Evolutionary conservation across 2,113 vertebrate genomes (phyloP).

Genomic region (Myodes glareolus): DNA sequence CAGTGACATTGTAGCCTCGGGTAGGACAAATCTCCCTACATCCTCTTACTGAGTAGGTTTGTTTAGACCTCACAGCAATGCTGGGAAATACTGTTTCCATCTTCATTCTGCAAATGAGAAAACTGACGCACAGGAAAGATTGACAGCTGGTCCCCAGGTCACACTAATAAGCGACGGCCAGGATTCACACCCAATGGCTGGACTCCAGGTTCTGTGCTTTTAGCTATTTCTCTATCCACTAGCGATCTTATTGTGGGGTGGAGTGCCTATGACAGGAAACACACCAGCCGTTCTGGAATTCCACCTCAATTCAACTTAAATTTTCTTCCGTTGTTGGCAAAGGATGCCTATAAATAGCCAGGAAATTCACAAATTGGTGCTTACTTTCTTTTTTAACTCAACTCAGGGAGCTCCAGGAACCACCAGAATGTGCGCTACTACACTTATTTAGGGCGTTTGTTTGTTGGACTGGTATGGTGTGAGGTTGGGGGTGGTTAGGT

Average conservation of each 20-base stretch:
- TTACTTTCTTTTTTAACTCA: not conserved
- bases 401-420: not conserved
- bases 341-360: not conserved
- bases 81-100: not conserved
- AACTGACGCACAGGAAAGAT: not conserved
- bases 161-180: not conserved
- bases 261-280: not conserved
- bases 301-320: not conserved
- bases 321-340: not conserved
- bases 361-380: not conserved
- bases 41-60: not conserved
- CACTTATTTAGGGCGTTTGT: not conserved
- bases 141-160: not conserved
- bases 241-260: not conserved
- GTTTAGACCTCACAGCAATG: not conserved
- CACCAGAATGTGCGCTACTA: not conserved
- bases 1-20: not conserved
- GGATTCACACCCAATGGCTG: not conserved
- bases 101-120: not conserved
- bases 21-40: conserved; percentile 7
- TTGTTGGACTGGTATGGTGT: not conserved
- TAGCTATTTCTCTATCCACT: not conserved
- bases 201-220: not conserved
- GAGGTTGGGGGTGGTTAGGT: not conserved
- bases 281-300: not conserved